Evolutionary conservation across 2,888 invertebrate genomes (phyloP).

Genomic region (Erebia palarica): DNA sequence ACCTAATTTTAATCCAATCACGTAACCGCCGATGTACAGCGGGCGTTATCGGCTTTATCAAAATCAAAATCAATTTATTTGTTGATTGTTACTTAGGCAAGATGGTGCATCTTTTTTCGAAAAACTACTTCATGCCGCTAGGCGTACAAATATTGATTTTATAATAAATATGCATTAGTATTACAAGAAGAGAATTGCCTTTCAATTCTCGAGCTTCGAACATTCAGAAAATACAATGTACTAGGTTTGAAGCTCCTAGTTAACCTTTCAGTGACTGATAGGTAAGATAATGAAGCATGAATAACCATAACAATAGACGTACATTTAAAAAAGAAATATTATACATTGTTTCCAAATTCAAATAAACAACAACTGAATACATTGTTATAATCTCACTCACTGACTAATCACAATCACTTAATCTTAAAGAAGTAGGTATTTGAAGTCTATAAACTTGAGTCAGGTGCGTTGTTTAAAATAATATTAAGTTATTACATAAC

Average conservation of each 20-base stretch:
- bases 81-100: no score
- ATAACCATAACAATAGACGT: constrained; percentile 1
- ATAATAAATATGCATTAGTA: no score
- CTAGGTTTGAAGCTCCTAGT: background rate
- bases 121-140: no score
- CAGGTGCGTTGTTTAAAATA: no score
- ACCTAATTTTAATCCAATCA: no score
- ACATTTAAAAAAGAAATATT: constrained; percentile 10
- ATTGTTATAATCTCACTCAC: background rate
- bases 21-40: no score
- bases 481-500: no score
- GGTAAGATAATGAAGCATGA: background rate
- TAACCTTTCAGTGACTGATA: constrained; percentile 1
- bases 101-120: no score
- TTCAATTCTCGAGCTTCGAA: background rate
- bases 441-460: no score
- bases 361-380: constrained; percentile 8
- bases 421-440: background rate
- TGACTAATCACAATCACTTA: background rate
- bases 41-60: no score
- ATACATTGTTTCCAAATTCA: constrained; percentile 8
- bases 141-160: no score
- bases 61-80: no score
- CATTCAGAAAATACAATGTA: background rate
- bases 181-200: background rate